Percentiles rank a stretch among this genome's conserved stretches.
phyloP scores from a whole-genome alignment of 2,888 invertebrate genomes.

The Lucinisca nassula region DNA sequence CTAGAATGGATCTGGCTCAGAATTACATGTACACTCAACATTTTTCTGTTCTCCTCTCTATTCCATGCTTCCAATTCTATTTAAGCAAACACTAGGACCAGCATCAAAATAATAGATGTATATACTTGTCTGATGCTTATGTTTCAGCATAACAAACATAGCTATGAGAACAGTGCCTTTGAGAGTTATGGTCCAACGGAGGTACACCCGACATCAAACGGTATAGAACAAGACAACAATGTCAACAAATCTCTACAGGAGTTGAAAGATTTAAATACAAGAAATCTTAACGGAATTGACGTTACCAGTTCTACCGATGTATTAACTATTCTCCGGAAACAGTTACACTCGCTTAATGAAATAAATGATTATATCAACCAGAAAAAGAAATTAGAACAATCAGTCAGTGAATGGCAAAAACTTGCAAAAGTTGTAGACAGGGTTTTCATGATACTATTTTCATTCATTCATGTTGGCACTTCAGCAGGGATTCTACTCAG shows the following conservation, averaged over 20 bases:
- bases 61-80: no score
- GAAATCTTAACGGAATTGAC: neutral
- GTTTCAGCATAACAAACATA: no score
- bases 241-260: constrained; percentile 7
- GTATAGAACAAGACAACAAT: constrained; percentile 29
- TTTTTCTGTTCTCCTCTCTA: no score
- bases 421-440: constrained; percentile 73
- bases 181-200: neutral
- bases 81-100: no score
- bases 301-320: constrained; percentile 29
- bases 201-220: neutral
- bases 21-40: no score
- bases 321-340: constrained; percentile 62
- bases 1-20: no score
- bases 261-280: constrained; percentile 4
- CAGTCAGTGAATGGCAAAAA: constrained; percentile 72
- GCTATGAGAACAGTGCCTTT: neutral
- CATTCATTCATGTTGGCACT: constrained; percentile 42
- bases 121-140: no score
- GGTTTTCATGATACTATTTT: constrained; percentile 71
- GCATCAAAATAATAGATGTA: no score
- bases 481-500: neutral
- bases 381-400: constrained; percentile 64
- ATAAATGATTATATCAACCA: constrained; percentile 66
- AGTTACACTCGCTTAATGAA: constrained; percentile 64